Base-by-base conservation (phyloP, 64 coral and sea anemone species). In the Stichodactyla helianthus region DNA sequence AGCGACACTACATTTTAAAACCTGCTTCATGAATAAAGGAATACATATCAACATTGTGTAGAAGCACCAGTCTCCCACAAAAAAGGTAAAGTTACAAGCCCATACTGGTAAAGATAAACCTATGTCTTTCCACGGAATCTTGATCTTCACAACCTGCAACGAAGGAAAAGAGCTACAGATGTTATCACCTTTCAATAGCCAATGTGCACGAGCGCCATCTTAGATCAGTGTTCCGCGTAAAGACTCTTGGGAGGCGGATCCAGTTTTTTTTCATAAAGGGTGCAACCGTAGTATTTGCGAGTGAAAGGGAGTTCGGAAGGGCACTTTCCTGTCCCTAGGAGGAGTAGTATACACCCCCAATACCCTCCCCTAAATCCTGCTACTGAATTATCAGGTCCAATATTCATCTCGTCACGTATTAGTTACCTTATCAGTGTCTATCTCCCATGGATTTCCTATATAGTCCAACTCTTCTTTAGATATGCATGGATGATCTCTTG, bases 1-100 rank as follows among this genome's bases (percentile, higher is more conserved):
- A 14, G 84, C 50, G 9, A 91, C 83, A 15, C 86, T 78, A 44
- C 82, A 91, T 31, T 91, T 81, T 53, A 91, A 71, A 59, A 91
- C 89, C 63, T 91, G 89, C 84, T 91, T 87, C 89, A 91, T 91
- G 52, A 82, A 91, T 26, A 91, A 68, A 60, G 89, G 89, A 81
- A 92, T 88, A 60, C 90, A 92, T 68, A 92, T 92, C 7, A 92
- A 83, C 57, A 88, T 53, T 0, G 90, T 81, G n/a, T 92, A 92
- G 17, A 92, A 92, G 35, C 85, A 92, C 90, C 90, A 92, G 20
- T 92, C 90, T 31, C 65, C 35, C 5, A 86, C 79, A 25, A 92
- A 80, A 23, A 92, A 77, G 51, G 77, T 86, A 19, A 92, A 79
- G 59, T 74, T 92, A 55, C 79, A 82, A 10, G 90, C 90, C 90